Percentiles rank a stretch among this genome's conserved stretches.
Evolutionary conservation across 1,140 invertebrate species (phyloP).

Genomic region (Latrodectus geometricus): DNA sequence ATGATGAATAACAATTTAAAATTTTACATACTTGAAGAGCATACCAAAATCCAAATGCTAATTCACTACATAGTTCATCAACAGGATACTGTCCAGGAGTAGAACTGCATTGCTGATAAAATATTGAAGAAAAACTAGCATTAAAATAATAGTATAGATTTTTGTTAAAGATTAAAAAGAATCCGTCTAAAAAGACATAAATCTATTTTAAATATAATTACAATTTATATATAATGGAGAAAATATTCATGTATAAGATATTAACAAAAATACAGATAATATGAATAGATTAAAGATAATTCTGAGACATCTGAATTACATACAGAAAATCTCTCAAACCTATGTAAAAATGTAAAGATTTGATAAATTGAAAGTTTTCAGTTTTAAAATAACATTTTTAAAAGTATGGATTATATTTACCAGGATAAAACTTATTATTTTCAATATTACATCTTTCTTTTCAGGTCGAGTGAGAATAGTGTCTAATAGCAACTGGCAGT

Average conservation of each 20-base stretch:
- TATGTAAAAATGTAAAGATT: background rate
- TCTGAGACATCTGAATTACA: too few species aligned
- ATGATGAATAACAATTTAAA: too few species aligned
- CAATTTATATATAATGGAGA: background rate
- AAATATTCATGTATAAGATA: too few species aligned
- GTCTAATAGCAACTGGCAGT: slow-evolving; percentile 75
- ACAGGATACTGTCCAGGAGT: slow-evolving; percentile 85
- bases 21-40: slow-evolving; percentile 78
- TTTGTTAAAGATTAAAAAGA: background rate
- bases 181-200: background rate
- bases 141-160: background rate
- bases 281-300: too few species aligned
- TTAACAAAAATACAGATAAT: too few species aligned
- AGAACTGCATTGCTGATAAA: slow-evolving; percentile 77
- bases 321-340: background rate
- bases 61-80: slow-evolving; percentile 84
- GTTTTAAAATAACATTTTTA: background rate
- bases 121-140: background rate
- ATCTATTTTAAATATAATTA: background rate
- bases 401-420: slow-evolving; percentile 64
- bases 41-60: slow-evolving; percentile 92
- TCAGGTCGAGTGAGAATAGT: slow-evolving; percentile 69
- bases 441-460: slow-evolving; percentile 68
- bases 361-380: background rate
- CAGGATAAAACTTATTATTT: slow-evolving; percentile 76